phyloP scores from a whole-genome alignment of 2,113 vertebrate species.

The Anarhynchus alexandrinus region DNA sequence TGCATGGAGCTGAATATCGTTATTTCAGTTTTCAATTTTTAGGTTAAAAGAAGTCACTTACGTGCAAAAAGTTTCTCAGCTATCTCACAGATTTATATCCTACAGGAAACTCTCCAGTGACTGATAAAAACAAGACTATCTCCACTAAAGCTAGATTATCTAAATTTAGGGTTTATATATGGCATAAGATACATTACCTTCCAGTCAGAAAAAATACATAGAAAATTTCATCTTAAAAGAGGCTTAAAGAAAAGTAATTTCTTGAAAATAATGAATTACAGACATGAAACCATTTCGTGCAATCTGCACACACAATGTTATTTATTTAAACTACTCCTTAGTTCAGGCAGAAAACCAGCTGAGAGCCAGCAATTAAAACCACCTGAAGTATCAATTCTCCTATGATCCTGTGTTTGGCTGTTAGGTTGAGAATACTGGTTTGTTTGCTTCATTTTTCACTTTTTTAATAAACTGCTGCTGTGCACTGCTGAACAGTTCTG shows the following conservation, averaged over 20 bases:
- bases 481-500: neutral
- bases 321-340: conserved; percentile 25
- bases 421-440: neutral
- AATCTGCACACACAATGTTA: neutral
- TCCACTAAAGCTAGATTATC: neutral
- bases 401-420: neutral
- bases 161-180: neutral
- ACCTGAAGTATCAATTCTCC: conserved; percentile 49
- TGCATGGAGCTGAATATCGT: neutral
- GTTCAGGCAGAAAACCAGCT: conserved; percentile 58
- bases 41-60: neutral
- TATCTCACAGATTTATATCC: neutral
- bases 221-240: neutral
- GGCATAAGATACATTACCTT: neutral
- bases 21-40: neutral
- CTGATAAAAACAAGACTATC: neutral
- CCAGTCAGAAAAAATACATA: neutral
- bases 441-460: conserved; percentile 17
- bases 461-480: conserved; percentile 36
- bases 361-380: conserved; percentile 68
- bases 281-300: neutral
- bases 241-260: neutral
- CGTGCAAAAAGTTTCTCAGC: neutral
- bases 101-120: neutral
- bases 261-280: neutral